Evolutionary conservation across 2,797 vertebrate species (phyloP).

Genomic region (Corythornis leucogaster): DNA sequence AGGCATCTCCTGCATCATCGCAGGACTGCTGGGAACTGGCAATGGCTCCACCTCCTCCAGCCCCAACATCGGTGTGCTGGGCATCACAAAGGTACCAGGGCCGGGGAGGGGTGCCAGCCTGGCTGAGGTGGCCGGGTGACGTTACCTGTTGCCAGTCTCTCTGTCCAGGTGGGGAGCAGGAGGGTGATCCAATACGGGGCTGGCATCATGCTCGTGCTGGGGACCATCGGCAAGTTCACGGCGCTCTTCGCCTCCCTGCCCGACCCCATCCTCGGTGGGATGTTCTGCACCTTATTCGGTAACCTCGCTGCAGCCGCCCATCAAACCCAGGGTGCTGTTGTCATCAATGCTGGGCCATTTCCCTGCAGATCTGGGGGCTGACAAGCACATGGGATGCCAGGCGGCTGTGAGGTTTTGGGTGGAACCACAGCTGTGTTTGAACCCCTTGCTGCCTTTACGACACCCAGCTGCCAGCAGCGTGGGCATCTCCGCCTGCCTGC

Average conservation of each 20-base stretch:
- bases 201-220: slow-evolving; percentile 91
- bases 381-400: fast-evolving
- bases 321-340: too few species aligned
- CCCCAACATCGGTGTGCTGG: slow-evolving; percentile 95
- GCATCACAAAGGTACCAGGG: slow-evolving; percentile 91
- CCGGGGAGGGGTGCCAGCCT: fast-evolving
- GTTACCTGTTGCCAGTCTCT: not conserved
- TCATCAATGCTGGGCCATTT: fast-evolving
- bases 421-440: not conserved
- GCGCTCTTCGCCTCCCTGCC: slow-evolving; percentile 94
- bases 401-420: fast-evolving
- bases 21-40: slow-evolving; percentile 93
- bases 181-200: slow-evolving; percentile 96
- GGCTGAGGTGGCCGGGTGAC: fast-evolving
- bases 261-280: slow-evolving; percentile 94
- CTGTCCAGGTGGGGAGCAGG: slow-evolving; percentile 90
- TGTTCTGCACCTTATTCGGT: slow-evolving; percentile 98
- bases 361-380: fast-evolving
- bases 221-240: slow-evolving; percentile 94
- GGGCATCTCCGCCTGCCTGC: not conserved
- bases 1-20: slow-evolving; percentile 92
- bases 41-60: slow-evolving; percentile 98
- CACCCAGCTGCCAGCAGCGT: not conserved
- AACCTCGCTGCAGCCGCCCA: not conserved
- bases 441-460: too few species aligned